These are phyloP conservation scores for Adelges cooleyi DNA, from an alignment of 1,140 invertebrate species.

Conservation along the genomic window DNA sequence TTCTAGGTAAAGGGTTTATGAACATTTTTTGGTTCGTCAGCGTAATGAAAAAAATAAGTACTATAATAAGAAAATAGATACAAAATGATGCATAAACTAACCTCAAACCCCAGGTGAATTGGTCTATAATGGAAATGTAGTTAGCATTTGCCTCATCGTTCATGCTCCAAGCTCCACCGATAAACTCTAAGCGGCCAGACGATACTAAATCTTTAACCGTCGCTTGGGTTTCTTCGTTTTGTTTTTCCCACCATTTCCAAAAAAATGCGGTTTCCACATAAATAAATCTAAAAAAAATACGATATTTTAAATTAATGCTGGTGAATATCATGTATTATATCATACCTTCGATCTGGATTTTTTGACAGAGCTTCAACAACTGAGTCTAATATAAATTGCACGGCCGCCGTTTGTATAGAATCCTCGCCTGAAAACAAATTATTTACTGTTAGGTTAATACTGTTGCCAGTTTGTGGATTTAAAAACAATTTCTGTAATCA, in stretches of 20 bases:
- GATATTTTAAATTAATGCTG: too few species aligned
- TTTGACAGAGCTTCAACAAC: constrained; percentile 44
- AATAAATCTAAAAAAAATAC: constrained; percentile 46
- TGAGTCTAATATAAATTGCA: constrained; percentile 50
- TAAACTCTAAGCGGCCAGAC: constrained; percentile 50
- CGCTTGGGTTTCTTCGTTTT: constrained; percentile 41
- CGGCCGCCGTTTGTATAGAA: constrained; percentile 34
- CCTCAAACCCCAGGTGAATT: constrained; percentile 42
- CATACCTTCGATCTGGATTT: constrained; percentile 41
- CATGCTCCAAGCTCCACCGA: constrained; percentile 47
- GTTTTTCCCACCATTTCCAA: constrained; percentile 51
- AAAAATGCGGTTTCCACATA: constrained; percentile 61
- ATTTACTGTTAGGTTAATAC: too few species aligned
- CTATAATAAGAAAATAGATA: too few species aligned
- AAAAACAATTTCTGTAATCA: too few species aligned
- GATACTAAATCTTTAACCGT: constrained; percentile 37
- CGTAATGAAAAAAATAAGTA: too few species aligned
- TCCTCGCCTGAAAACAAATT: background rate
- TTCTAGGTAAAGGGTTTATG: too few species aligned
- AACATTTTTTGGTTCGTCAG: too few species aligned
- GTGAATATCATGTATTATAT: too few species aligned
- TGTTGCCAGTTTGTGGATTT: too few species aligned
- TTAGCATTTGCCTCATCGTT: constrained; percentile 57
- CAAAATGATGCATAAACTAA: too few species aligned
- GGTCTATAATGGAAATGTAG: constrained; percentile 58